Evolutionary conservation across 1,140 invertebrate genomes (phyloP).

Genomic region (Potamilus streckersoni): DNA sequence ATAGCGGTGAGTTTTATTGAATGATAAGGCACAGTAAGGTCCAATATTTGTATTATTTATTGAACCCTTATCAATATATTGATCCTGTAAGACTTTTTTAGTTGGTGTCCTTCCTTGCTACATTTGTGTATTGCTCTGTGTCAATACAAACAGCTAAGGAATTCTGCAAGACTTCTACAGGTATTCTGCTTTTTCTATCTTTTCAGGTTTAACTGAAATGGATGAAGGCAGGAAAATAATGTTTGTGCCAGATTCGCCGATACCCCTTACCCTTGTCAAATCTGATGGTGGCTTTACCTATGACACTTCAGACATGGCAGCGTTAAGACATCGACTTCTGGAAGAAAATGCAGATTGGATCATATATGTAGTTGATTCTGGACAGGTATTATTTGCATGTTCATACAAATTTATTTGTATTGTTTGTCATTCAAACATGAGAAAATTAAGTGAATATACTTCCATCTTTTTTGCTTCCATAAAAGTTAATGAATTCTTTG

Average conservation of each 20-base stretch:
- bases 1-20: too few species aligned
- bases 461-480: too few species aligned
- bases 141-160: too few species aligned
- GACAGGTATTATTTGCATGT: constrained; percentile 75
- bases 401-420: neutral
- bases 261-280: constrained; percentile 96
- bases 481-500: too few species aligned
- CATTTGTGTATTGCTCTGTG: too few species aligned
- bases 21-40: too few species aligned
- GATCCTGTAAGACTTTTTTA: too few species aligned
- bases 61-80: too few species aligned
- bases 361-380: constrained; percentile 95
- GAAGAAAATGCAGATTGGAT: constrained; percentile 92
- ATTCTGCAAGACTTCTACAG: too few species aligned
- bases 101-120: too few species aligned
- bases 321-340: constrained; percentile 86
- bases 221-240: constrained; percentile 96
- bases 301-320: constrained; percentile 98
- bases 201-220: constrained; percentile 76
- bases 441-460: neutral
- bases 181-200: neutral
- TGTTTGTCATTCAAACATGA: neutral
- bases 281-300: constrained; percentile 99
- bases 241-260: constrained; percentile 76
- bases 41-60: too few species aligned